phyloP scores from a whole-genome alignment of 1,140 invertebrate species.

The Ganaspis sp. region DNA sequence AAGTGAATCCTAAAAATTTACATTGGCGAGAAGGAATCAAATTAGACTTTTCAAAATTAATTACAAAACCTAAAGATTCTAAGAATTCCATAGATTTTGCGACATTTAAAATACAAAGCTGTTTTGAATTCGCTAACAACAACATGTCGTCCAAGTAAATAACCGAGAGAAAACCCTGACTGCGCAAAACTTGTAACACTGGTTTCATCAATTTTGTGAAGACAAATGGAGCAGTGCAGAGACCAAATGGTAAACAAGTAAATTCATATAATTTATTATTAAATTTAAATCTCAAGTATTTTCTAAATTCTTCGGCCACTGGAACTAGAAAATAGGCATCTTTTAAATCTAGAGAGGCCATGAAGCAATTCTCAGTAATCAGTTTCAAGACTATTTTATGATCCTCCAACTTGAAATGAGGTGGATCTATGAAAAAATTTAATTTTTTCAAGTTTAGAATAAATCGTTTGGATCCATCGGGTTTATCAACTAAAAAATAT shows the following conservation, averaged over 20 bases:
- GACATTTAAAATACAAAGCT: constrained; percentile 36
- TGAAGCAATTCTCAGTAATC: constrained; percentile 34
- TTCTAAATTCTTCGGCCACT: constrained; percentile 40
- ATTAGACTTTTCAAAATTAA: constrained; percentile 40
- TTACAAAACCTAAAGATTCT: constrained; percentile 37
- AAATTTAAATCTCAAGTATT: constrained; percentile 51
- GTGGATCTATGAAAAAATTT: not conserved
- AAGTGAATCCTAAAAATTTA: constrained; percentile 40
- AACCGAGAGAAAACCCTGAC: constrained; percentile 31
- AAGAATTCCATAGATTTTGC: constrained; percentile 26
- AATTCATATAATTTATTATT: constrained; percentile 41
- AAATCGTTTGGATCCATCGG: constrained; percentile 29
- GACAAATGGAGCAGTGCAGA: constrained; percentile 41
- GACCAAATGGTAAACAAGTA: constrained; percentile 40
- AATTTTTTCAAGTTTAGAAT: not conserved
- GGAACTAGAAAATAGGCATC: constrained; percentile 47
- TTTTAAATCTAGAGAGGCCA: constrained; percentile 44
- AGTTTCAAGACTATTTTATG: constrained; percentile 19
- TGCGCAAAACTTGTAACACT: constrained; percentile 38
- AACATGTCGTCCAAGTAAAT: not conserved
- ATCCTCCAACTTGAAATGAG: not conserved
- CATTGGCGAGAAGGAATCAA: constrained; percentile 28
- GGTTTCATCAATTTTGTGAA: constrained; percentile 43
- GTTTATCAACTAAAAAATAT: constrained; percentile 6
- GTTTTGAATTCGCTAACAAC: not conserved